Percentiles rank a stretch among this genome's conserved stretches.
These are phyloP conservation scores for Neelides sp. DNA, from an alignment of 1,140 invertebrate genomes.

Conservation along the genomic window DNA sequence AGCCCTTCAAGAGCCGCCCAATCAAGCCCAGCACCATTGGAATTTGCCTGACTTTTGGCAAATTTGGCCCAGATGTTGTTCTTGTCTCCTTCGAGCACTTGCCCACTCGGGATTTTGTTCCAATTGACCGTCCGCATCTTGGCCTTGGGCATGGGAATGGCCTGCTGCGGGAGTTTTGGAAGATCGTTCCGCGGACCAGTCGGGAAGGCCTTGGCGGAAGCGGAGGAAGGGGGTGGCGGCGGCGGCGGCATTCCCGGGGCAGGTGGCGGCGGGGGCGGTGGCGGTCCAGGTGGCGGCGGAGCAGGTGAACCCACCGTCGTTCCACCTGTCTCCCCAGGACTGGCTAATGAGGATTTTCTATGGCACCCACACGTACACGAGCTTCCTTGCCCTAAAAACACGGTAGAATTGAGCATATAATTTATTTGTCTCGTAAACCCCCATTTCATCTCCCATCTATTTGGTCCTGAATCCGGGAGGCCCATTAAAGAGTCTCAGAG, in stretches of 20 bases:
- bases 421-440: too few species aligned
- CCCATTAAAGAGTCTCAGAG: too few species aligned
- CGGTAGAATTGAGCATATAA: too few species aligned
- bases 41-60: constrained; percentile 67
- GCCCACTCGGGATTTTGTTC: constrained; percentile 77
- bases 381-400: too few species aligned
- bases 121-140: constrained; percentile 92
- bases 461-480: too few species aligned
- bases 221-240: constrained; percentile 39
- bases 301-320: constrained; percentile 33
- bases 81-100: constrained; percentile 55
- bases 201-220: constrained; percentile 36
- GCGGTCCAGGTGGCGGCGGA: constrained; percentile 33
- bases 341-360: too few species aligned
- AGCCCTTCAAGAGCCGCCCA: constrained; percentile 84
- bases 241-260: constrained; percentile 36
- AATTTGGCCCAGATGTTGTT: constrained; percentile 88
- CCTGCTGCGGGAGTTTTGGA: constrained; percentile 60
- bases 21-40: constrained; percentile 63
- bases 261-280: constrained; percentile 38
- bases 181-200: constrained; percentile 12
- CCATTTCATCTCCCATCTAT: too few species aligned
- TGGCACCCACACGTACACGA: too few species aligned
- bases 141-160: constrained; percentile 72
- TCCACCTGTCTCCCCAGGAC: too few species aligned